Conservation (phyloP, 2,888 invertebrate species). For the Oasisia sp. region DNA sequence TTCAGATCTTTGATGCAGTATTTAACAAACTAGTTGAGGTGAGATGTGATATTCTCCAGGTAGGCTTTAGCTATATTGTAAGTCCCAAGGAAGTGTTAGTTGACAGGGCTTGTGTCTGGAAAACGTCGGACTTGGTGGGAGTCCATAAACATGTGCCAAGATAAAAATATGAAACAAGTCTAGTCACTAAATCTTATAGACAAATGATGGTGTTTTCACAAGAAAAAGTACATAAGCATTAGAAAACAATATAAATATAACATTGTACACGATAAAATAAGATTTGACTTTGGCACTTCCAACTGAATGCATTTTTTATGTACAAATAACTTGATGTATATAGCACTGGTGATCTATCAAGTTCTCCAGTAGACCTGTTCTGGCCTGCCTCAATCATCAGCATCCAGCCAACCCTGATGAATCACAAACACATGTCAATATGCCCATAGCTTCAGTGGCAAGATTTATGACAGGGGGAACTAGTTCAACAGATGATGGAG, state of each 20-base stretch:
- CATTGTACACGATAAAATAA: too few relatives aligned
- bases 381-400: background rate
- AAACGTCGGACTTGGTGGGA: background rate
- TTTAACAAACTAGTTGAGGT: background rate
- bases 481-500: background rate
- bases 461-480: background rate
- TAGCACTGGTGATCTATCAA: background rate
- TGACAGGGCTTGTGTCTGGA: background rate
- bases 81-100: background rate
- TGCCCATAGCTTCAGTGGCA: background rate
- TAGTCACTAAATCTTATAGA: background rate
- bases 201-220: background rate
- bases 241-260: too few relatives aligned
- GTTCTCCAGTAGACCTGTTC: background rate
- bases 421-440: conserved; percentile 4
- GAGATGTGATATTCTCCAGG: background rate
- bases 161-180: background rate
- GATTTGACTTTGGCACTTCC: too few relatives aligned
- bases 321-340: background rate
- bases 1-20: too few relatives aligned
- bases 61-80: background rate
- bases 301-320: too few relatives aligned
- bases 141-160: background rate
- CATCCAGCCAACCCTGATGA: background rate
- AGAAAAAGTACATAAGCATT: too few relatives aligned